Evolutionary conservation across 2,113 vertebrate genomes (phyloP), one percentile per base, ranked within the genome.

Genomic region (Pygoscelis adeliae): DNA sequence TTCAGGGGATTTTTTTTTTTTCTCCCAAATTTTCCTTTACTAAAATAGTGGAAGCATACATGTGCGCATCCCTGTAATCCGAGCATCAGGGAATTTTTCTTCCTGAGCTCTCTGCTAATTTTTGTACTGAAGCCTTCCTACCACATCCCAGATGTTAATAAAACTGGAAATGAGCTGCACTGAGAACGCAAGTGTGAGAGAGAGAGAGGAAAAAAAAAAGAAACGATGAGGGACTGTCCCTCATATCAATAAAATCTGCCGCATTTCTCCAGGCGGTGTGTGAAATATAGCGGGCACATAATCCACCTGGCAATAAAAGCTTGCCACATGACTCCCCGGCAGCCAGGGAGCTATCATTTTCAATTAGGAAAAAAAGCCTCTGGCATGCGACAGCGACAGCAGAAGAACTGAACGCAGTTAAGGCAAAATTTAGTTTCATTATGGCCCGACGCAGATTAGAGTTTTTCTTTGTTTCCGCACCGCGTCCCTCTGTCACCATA

Each of bases 361-460:
- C 97, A 97, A 96, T 97, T 96, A 97, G 88, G 90, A 95, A 89
- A 81, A 94, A 67, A 77, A 92, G 92, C 84, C 82, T 83, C 83
- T 83, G 85, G 95, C 93, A 76, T 55, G 62, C 2, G 16, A 80
- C 40, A 65, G 90, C 71, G 12, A 84, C 1, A 9, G 93, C 65
- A 79, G 52, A 58, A 95, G 89, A 87, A 69, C 83, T 10, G 67
- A 80, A 56, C 0, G 5, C 78, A 71, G 85, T 93, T 94, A 96
- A 92, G 56, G 82, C 52, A 91, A 89, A 97, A 90, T 96, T 94
- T 93, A 96, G 77, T 82, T 95, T 93, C 91, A 83, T 89, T 96
- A 85, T 0, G 1, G 78, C 74, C 78, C 17, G 18, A 67, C 0
- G 11, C 53, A 40, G 88, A 91, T 96, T 34, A 65, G 61, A 72